Conservation (phyloP, 2,113 vertebrate genomes). For the Otis tarda region DNA sequence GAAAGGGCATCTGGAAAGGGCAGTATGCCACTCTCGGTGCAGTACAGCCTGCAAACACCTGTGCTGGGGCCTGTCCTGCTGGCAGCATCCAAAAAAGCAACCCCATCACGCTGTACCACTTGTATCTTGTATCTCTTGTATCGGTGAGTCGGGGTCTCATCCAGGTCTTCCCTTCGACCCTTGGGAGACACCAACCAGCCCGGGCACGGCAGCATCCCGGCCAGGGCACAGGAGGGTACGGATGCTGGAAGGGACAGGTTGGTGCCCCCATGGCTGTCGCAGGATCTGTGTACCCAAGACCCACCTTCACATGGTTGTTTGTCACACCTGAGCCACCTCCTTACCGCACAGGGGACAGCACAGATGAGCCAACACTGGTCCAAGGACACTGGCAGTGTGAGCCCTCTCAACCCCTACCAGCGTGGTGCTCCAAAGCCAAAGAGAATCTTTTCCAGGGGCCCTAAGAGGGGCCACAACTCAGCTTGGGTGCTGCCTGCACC, state of each 20-base stretch:
- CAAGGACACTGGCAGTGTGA: rapidly evolving
- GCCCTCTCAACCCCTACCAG: not conserved
- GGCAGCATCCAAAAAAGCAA: not conserved
- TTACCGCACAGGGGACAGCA: rapidly evolving
- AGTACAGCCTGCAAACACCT: rapidly evolving
- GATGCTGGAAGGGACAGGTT: not conserved
- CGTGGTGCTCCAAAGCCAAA: not conserved
- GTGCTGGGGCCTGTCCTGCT: not conserved
- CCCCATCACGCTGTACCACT: rapidly evolving
- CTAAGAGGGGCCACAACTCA: not conserved
- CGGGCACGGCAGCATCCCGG: not conserved
- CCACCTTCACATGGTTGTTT: not conserved
- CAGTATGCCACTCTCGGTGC: rapidly evolving
- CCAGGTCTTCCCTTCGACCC: not conserved
- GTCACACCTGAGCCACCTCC: not conserved
- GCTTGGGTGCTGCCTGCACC: too few species aligned
- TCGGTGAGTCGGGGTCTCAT: rapidly evolving
- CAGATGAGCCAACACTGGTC: not conserved
- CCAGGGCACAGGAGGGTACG: not conserved
- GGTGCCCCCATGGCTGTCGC: rapidly evolving
- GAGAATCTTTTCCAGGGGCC: not conserved
- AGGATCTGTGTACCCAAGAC: not conserved
- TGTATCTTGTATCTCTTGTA: too few species aligned
- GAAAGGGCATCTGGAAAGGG: not conserved
- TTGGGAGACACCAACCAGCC: not conserved